phyloP scores from a whole-genome alignment of 2,888 invertebrate species.

The Gari tellinella region DNA sequence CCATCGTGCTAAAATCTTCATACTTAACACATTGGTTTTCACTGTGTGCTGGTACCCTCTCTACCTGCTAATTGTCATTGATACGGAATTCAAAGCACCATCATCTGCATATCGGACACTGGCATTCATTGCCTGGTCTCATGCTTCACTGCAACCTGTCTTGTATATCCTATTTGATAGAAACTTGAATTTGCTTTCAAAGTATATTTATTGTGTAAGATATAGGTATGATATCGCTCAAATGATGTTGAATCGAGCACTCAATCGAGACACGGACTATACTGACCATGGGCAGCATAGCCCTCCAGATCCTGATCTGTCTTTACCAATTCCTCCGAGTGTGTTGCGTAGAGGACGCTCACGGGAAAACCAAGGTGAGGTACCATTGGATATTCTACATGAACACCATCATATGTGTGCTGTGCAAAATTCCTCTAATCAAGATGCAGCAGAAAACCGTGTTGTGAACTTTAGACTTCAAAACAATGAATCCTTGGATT shows the following conservation, averaged over 20 bases:
- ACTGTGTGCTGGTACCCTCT: slow-evolving; percentile 84
- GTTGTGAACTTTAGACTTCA: slow-evolving; percentile 23
- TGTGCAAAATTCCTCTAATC: slow-evolving; percentile 57
- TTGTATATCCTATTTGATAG: slow-evolving; percentile 82
- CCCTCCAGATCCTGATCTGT: slow-evolving; percentile 4
- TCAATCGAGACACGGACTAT: slow-evolving; percentile 37
- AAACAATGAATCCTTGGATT: slow-evolving; percentile 37
- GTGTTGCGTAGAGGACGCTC: slow-evolving; percentile 9
- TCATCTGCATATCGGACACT: slow-evolving; percentile 83
- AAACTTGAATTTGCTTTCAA: slow-evolving; percentile 78
- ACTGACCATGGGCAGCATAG: slow-evolving; percentile 30
- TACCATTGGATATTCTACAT: slow-evolving; percentile 46
- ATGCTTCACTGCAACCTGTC: slow-evolving; percentile 82
- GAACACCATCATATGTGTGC: slow-evolving; percentile 54
- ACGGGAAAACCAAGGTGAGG: slow-evolving; percentile 3
- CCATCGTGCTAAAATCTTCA: slow-evolving; percentile 82
- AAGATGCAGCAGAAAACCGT: slow-evolving; percentile 33
- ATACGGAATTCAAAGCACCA: slow-evolving; percentile 80
- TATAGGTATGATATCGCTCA: slow-evolving; percentile 69
- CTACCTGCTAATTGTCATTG: slow-evolving; percentile 81
- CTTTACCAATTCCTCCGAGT: slow-evolving; percentile 16
- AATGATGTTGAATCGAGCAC: slow-evolving; percentile 64
- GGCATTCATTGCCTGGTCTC: slow-evolving; percentile 84
- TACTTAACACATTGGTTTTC: slow-evolving; percentile 79
- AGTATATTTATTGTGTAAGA: slow-evolving; percentile 75